phyloP scores from a whole-genome alignment of 2,888 invertebrate genomes.

The Eulithis testata region DNA sequence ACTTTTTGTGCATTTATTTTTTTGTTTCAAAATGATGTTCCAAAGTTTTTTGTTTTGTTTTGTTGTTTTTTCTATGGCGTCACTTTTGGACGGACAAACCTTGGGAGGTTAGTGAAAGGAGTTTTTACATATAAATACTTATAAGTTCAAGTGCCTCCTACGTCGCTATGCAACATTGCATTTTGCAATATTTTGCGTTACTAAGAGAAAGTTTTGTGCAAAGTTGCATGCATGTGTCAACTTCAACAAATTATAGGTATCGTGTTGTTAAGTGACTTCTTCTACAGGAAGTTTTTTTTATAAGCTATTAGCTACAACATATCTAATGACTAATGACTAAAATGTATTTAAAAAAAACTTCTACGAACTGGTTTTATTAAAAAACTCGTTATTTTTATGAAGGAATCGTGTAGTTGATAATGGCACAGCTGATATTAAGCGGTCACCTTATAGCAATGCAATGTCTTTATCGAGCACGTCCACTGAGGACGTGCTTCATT shows the following conservation, averaged over 20 bases:
- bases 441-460: too few relatives aligned
- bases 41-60: constrained; percentile 52
- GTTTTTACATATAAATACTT: constrained; percentile 46
- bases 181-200: constrained; percentile 26
- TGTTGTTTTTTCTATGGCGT: constrained; percentile 54
- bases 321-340: too few relatives aligned
- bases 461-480: too few relatives aligned
- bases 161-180: constrained; percentile 10
- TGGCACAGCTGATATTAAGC: too few relatives aligned
- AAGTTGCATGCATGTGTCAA: constrained; percentile 18
- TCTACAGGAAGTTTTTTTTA: constrained; percentile 4
- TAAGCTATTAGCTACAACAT: not conserved
- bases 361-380: too few relatives aligned
- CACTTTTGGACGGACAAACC: constrained; percentile 69
- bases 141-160: not conserved
- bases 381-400: too few relatives aligned
- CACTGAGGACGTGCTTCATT: too few relatives aligned
- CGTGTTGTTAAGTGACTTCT: constrained; percentile 18
- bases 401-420: too few relatives aligned
- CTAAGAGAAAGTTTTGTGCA: constrained; percentile 43
- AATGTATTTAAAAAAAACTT: too few relatives aligned
- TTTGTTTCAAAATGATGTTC: constrained; percentile 54
- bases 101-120: constrained; percentile 80
- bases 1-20: constrained; percentile 16
- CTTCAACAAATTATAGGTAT: constrained; percentile 7